phyloP scores from a whole-genome alignment of 2,888 invertebrate genomes.

The Melanchra persicariae region DNA sequence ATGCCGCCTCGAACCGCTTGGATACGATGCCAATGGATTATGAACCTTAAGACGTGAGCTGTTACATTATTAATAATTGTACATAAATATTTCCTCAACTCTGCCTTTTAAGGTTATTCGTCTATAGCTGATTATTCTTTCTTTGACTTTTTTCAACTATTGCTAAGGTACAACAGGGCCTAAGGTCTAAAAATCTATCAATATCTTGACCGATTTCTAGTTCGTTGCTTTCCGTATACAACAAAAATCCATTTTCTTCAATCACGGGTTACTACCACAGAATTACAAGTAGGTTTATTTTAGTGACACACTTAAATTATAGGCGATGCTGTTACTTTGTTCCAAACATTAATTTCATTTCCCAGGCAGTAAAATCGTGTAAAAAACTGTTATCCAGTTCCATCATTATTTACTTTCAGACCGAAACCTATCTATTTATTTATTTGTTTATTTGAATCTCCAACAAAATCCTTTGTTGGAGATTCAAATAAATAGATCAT shows the following conservation, averaged over 20 bases:
- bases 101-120: background rate
- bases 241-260: constrained; percentile 43
- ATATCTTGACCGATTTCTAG: constrained; percentile 33
- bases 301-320: background rate
- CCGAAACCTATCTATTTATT: no score
- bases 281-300: constrained; percentile 23
- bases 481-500: no score
- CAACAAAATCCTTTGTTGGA: no score
- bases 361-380: no score
- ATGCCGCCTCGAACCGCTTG: no score
- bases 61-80: no score
- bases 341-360: background rate
- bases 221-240: constrained; percentile 22
- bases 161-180: background rate
- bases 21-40: no score
- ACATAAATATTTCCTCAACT: background rate
- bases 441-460: no score
- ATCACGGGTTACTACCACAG: constrained; percentile 12
- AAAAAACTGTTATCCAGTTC: no score
- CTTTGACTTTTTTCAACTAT: background rate
- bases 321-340: background rate
- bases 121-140: background rate
- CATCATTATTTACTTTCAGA: no score
- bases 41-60: no score
- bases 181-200: constrained; percentile 26